Conservation (phyloP, 2,797 vertebrate genomes). For the Uromys caudimaculatus region DNA sequence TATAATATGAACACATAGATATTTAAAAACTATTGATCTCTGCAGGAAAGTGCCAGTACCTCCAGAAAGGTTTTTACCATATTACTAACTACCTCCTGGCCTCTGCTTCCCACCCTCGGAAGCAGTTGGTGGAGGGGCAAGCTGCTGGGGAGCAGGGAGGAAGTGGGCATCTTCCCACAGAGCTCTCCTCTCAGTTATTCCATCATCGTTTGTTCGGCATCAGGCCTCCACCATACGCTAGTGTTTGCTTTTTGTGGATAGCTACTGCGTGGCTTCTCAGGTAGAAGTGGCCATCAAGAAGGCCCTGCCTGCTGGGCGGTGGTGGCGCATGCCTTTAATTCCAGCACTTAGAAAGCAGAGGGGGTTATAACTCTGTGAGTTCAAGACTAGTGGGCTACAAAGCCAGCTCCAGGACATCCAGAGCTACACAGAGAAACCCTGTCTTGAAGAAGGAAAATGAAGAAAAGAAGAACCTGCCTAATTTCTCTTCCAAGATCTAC, state of each 20-base stretch:
- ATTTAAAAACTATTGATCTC: not conserved
- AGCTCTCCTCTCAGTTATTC: not conserved
- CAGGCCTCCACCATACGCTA: not conserved
- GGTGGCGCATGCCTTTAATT: not conserved
- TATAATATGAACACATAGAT: fast-evolving
- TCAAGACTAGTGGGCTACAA: not conserved
- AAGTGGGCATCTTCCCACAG: not conserved
- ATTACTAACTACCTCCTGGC: not conserved
- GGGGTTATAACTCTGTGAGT: not conserved
- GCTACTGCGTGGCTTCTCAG: not conserved
- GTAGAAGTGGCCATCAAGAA: too few species aligned
- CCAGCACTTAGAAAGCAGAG: not conserved
- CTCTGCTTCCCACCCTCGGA: not conserved
- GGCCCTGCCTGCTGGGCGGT: not conserved
- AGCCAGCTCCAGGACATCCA: not conserved
- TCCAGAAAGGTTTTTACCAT: not conserved
- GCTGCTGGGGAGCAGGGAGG: too few species aligned
- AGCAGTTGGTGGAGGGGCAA: not conserved
- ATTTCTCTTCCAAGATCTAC: not conserved
- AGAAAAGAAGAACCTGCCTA: not conserved
- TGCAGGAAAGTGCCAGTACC: not conserved
- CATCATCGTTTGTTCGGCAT: not conserved
- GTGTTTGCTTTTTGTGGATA: not conserved
- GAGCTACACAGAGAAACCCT: not conserved
- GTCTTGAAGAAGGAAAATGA: not conserved